Evolutionary conservation across 2,888 invertebrate species (phyloP), one percentile per base, ranked within the genome.

Genomic region (Pseudeuparius sepicola): DNA sequence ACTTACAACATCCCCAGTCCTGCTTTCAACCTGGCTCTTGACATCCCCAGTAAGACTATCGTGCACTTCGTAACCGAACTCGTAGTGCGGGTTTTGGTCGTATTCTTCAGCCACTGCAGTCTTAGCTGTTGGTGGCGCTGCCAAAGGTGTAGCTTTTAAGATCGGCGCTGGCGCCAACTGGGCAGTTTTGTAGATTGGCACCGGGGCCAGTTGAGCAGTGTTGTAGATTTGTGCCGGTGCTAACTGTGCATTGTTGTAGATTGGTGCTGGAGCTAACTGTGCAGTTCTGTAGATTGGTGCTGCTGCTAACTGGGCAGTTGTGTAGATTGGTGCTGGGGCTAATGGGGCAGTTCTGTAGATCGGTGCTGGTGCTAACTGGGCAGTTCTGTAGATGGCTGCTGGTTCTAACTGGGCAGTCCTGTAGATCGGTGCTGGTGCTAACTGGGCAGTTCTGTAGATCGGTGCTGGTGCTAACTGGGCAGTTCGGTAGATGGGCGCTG

Each of bases 1-100:
- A 36, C 39, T 31, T 14, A 76, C 76, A 47, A 66, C 66, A 60
- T 74, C 73, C n/a, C 76, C 76, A 43, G 65, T 62, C 41, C 76
- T 71, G 43, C 69, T 71, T 63, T 77, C 76, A 44, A 70, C 69
- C 59, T 76, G 76, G 13, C 60, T 63, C 55, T 71, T 71, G 55
- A 51, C 64, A 60, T 71, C 71, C 13, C 71, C 71, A 44, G 71
- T 71, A 31, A 70, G 57, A 43, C 63, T 60, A 46, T 72, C 71
- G 46, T 71, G 67, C 4, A 72, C 68, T 44, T 70, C 68, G 55
- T 72, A 72, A 1, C 68, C 64, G 56, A 65, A 72, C 50, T 63
- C 66, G 63, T 71, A 72, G 45, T 72, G 71, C 2, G 72, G 65
- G 35, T 57, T 48, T 6, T 55, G 56, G 39, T 58, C 58, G 49